A percentile compares a stretch with the other conserved stretches of the same genome.
Evolutionary conservation across 2,888 invertebrate species (phyloP).

Genomic region (Cryptophagus acutangulus): DNA sequence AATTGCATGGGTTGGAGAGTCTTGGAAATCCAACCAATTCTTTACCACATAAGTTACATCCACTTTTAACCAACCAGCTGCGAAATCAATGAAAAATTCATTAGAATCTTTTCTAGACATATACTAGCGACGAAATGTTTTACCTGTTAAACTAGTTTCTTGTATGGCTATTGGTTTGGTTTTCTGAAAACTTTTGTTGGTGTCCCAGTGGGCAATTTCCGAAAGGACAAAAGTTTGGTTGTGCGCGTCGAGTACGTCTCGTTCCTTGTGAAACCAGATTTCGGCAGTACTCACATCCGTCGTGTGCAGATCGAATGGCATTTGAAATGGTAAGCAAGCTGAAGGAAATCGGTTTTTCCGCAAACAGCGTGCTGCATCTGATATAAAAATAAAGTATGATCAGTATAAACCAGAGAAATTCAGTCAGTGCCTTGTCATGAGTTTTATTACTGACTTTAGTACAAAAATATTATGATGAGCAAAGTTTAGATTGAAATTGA

Average conservation of each 20-base stretch:
- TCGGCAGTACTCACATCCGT: constrained; percentile 73
- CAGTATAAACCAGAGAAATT: not conserved
- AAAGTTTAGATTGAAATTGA: too few species aligned
- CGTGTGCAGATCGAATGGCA: constrained; percentile 69
- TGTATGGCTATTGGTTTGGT: constrained; percentile 76
- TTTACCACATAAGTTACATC: constrained; percentile 71
- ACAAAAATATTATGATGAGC: too few species aligned
- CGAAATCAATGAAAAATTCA: constrained; percentile 19
- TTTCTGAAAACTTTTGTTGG: constrained; percentile 65
- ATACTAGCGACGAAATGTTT: constrained; percentile 20
- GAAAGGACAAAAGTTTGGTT: constrained; percentile 74
- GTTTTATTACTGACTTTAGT: constrained; percentile 4
- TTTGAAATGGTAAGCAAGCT: constrained; percentile 71
- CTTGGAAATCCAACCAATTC: constrained; percentile 68
- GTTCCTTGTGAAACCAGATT: constrained; percentile 74
- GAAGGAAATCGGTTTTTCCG: constrained; percentile 56
- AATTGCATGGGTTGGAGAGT: constrained; percentile 64
- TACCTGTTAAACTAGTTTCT: constrained; percentile 66
- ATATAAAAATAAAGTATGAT: constrained; percentile 22
- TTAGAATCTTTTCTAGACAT: constrained; percentile 3
- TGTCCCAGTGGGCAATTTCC: constrained; percentile 72
- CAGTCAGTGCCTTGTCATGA: constrained; percentile 9
- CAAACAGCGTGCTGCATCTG: constrained; percentile 53
- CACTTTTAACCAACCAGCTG: constrained; percentile 77
- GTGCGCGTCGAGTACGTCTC: constrained; percentile 58